Evolutionary conservation across 2,797 vertebrate species (phyloP), one percentile per base, ranked within the genome.

Genomic region (Psittacula derbiana): DNA sequence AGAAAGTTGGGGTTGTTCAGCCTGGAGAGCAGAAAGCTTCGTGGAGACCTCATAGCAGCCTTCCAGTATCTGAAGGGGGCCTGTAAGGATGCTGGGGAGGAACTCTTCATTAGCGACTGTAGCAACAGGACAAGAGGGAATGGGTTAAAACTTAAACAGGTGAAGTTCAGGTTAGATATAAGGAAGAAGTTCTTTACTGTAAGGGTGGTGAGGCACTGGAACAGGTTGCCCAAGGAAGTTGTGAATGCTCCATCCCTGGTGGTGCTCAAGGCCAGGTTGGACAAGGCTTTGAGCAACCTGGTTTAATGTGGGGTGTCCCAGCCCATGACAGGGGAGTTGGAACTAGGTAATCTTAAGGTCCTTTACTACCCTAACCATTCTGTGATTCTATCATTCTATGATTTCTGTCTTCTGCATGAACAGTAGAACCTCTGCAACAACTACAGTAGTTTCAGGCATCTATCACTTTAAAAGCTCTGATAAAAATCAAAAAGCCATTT

Each of bases 231-330:
- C 14, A 24, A 2, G 21, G 21, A 58, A 36, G 55, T 11, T 11
- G 21, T 58, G n/a, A 58, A 58, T 58, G n/a, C 21, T 58, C 21
- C 15, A 11, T 24, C 7, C 10, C 21, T 36, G n/a, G 15, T 5
- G 1, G 14, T 33, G 21, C 16, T 33, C n/a, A 33, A 57, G 21
- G 55, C 21, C 15, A 24, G 21, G 10, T 11, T 58, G 55, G n/a
- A 36, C 4, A 58, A 5, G 10, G n/a, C n/a, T 3, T 58, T 16
- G 55, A 3, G n/a, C 5, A 7, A 3, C 10, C 10, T 24, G 21
- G 14, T 16, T 5, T 57, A 25, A 4, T 36, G 15, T 4, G n/a
- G 36, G 15, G 23, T 4, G 7, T 36, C 21, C n/a, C 9, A 10
- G 14, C 6, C n/a, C n/a, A 16, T 24, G 21, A 1, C n/a, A 57